These are phyloP conservation scores for Cyrtonyx montezumae DNA, from an alignment of 2,113 vertebrate genomes.

Conservation along the genomic window DNA sequence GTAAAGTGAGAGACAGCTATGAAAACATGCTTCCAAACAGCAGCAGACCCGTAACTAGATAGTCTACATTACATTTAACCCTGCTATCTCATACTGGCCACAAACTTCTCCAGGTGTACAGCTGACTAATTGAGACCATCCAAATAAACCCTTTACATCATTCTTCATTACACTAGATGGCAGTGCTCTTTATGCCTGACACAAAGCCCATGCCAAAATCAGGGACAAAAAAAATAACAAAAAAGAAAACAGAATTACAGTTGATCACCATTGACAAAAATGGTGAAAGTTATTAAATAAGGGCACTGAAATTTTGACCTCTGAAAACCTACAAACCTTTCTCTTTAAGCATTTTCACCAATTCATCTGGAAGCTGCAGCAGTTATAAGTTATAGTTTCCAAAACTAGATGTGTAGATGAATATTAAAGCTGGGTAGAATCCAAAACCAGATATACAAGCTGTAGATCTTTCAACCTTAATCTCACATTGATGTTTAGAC, in stretches of 20 bases:
- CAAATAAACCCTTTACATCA: neutral
- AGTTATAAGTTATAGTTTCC: neutral
- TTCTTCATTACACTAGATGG: fast-evolving
- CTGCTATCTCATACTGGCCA: neutral
- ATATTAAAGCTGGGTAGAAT: neutral
- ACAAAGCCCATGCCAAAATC: neutral
- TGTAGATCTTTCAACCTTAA: neutral
- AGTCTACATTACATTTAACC: neutral
- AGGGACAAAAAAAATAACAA: neutral
- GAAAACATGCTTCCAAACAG: neutral
- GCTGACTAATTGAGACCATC: neutral
- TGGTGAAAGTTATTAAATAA: neutral
- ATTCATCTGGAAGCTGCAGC: neutral
- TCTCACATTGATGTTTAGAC: neutral
- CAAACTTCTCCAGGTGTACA: fast-evolving
- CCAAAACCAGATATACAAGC: neutral
- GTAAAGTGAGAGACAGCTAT: neutral
- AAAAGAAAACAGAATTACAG: neutral
- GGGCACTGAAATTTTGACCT: neutral
- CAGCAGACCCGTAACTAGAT: neutral
- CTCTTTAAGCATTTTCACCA: neutral
- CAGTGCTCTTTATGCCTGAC: neutral
- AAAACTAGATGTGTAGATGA: neutral
- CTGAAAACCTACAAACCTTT: neutral
- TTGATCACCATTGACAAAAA: neutral